Conservation (phyloP, 2,888 invertebrate genomes). For the Aquatica leii region DNA sequence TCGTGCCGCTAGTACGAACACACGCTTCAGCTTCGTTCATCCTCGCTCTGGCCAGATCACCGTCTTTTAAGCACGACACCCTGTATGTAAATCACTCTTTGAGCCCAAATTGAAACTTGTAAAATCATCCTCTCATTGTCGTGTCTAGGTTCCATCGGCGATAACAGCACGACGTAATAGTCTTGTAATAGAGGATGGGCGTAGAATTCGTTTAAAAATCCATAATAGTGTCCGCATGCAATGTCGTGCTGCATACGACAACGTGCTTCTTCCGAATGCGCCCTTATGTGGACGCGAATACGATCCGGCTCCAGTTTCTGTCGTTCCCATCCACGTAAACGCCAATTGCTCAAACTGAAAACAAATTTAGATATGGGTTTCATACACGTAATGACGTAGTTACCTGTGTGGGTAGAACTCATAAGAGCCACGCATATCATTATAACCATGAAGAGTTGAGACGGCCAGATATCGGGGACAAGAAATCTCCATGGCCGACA, state of each 20-base stretch:
- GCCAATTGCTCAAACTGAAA: slow-evolving; percentile 94
- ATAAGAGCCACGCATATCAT: slow-evolving; percentile 98
- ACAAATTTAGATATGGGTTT: slow-evolving; percentile 17
- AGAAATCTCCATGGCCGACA: slow-evolving; percentile 97
- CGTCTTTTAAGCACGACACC: slow-evolving; percentile 96
- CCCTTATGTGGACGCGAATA: slow-evolving; percentile 95
- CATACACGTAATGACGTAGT: slow-evolving; percentile 2
- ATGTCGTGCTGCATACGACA: slow-evolving; percentile 94
- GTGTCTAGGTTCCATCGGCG: slow-evolving; percentile 98
- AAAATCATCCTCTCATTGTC: slow-evolving; percentile 98
- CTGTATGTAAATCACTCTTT: slow-evolving; percentile 95
- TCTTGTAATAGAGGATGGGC: slow-evolving; percentile 96
- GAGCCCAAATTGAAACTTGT: slow-evolving; percentile 97
- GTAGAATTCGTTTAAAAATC: slow-evolving; percentile 99
- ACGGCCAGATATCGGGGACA: slow-evolving; percentile 98
- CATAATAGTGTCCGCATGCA: slow-evolving; percentile 97
- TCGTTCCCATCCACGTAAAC: slow-evolving; percentile 97
- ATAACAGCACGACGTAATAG: slow-evolving; percentile 94
- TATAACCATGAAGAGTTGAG: slow-evolving; percentile 96
- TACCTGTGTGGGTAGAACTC: slow-evolving; percentile 95
- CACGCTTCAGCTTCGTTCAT: slow-evolving; percentile 99
- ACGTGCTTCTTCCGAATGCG: slow-evolving; percentile 98
- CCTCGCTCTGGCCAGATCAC: slow-evolving; percentile 91
- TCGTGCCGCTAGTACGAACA: slow-evolving; percentile 93
- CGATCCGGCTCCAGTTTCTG: slow-evolving; percentile 96